Conservation (phyloP, 2,888 invertebrate species). For the Biston stratarius region DNA sequence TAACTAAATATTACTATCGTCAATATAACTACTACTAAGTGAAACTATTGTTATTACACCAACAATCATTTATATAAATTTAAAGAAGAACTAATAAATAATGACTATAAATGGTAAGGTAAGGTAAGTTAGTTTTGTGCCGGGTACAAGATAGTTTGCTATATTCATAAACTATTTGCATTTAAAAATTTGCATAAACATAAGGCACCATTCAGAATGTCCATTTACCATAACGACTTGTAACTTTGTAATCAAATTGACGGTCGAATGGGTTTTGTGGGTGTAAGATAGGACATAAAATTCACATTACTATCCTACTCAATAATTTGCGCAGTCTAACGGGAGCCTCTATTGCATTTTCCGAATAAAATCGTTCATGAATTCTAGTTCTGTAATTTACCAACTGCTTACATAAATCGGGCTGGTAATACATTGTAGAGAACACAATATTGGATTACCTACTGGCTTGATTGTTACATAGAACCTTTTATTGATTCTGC, state of each 20-base stretch:
- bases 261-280: slow-evolving; percentile 9
- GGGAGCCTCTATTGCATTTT: background rate
- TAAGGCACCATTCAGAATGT: background rate
- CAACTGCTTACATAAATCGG: background rate
- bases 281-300: slow-evolving; percentile 29
- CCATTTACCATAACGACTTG: slow-evolving; percentile 1
- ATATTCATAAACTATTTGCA: slow-evolving; percentile 2
- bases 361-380: background rate
- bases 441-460: slow-evolving; percentile 26
- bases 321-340: background rate
- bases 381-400: background rate
- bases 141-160: background rate
- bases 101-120: too few species aligned
- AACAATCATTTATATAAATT: too few species aligned
- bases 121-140: too few species aligned
- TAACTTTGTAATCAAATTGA: slow-evolving; percentile 22
- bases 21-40: too few species aligned
- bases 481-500: slow-evolving; percentile 11
- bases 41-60: too few species aligned
- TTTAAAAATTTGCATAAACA: background rate
- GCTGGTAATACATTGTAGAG: slow-evolving; percentile 14
- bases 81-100: too few species aligned
- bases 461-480: slow-evolving; percentile 5
- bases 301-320: background rate
- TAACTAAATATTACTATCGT: too few species aligned